Base-by-base conservation (phyloP, 2,888 invertebrate species). In the Eulithis testata region DNA sequence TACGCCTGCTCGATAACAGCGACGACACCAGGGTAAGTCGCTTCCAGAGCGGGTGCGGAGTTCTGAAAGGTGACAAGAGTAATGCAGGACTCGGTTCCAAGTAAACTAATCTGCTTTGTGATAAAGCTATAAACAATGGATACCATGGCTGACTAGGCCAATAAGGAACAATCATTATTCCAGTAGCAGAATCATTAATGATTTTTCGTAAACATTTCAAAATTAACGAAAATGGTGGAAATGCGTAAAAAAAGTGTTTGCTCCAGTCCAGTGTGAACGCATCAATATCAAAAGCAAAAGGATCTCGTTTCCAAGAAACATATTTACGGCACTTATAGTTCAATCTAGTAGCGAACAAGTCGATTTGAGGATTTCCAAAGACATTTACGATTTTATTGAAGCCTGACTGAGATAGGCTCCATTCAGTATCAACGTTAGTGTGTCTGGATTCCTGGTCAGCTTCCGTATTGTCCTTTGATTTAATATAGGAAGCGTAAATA, bases 101-200 rank as follows among this genome's bases (percentile, higher is more conserved):
- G 12, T 53, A 53, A 7, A 53, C 9, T 4, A 53, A 11, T 51
- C 11, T 31, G 31, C 11, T 11, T 51, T 31, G 31, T 11, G 11
- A 31, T 51, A 52, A 37, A n/a, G n/a, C 1, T 7, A 37, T 11
- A 37, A 37, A 37, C 52, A 52, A 7, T 31, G 37, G 36, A n/a
- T 54, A 43, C 54, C 54, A 54, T 21, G 43, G 54, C 8, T 54
- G 54, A 14, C 54, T 21, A 43, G 54, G 54, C 52, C 52, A 53
- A 40, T 53, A 53, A 8, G 52, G 37, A 37, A 53, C 52, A 12
- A 53, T 21, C 14, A 54, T 43, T 14, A 43, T 54, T 21, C 43
- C 40, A 40, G 40, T 40, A 21, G 54, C 40, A 21, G 7, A 7
- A 53, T 51, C 51, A n/a, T 51, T 31, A 21, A 27, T 50, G 31